These are phyloP conservation scores for Xanthia icteritia DNA, from an alignment of 2,888 invertebrate genomes.

Conservation along the genomic window DNA sequence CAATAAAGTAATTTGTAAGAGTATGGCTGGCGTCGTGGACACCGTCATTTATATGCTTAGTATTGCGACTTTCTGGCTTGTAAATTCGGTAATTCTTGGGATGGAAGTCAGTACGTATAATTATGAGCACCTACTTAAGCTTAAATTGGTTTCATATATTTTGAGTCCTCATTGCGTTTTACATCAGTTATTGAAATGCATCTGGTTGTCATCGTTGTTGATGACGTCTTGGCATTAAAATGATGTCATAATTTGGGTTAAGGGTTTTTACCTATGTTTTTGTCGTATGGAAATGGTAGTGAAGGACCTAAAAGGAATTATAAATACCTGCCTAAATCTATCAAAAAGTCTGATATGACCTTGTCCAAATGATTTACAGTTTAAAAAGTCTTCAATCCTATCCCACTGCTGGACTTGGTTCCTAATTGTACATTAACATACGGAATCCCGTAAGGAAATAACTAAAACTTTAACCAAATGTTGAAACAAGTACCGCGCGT, in stretches of 20 bases:
- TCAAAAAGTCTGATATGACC: neutral
- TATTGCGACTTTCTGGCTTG: neutral
- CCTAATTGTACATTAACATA: neutral
- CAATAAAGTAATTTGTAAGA: slow-evolving; percentile 33
- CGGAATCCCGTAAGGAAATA: slow-evolving; percentile 35
- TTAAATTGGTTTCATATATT: neutral
- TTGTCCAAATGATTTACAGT: neutral
- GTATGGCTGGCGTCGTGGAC: neutral
- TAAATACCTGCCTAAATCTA: neutral
- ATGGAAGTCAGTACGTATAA: neutral
- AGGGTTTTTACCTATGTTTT: neutral
- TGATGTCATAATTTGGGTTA: neutral
- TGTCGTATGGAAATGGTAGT: neutral
- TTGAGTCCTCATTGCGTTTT: neutral
- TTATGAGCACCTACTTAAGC: neutral
- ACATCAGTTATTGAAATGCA: neutral
- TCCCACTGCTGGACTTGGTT: neutral
- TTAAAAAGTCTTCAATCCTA: neutral
- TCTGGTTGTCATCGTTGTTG: neutral
- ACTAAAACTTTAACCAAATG: slow-evolving; percentile 17
- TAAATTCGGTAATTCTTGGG: neutral
- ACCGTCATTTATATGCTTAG: neutral
- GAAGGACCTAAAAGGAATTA: too few relatives aligned
- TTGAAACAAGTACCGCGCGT: slow-evolving; percentile 45
- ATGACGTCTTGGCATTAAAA: neutral